Conservation (phyloP, 64 coral and sea anemone species). For the Acropora tenuis region DNA sequence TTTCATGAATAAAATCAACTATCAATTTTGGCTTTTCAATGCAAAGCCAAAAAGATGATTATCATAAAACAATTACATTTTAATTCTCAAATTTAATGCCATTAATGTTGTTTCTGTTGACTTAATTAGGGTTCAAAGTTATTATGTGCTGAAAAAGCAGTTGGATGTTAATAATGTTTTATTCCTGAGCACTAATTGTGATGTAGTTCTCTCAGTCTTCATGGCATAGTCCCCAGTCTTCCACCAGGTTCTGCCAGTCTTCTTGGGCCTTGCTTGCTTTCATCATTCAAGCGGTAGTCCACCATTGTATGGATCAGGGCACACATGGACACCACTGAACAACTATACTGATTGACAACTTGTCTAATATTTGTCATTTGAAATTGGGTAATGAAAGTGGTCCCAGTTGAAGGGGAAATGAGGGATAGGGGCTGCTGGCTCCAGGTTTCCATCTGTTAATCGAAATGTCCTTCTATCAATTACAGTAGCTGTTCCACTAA, state of each 20-base stretch:
- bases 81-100: too few relatives aligned
- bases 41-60: too few relatives aligned
- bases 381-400: neutral
- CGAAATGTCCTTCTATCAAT: neutral
- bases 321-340: slow-evolving; percentile 32
- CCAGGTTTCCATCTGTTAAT: neutral
- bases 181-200: neutral
- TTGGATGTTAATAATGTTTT: neutral
- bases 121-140: too few relatives aligned
- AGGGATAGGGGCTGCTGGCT: neutral
- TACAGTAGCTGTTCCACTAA: slow-evolving; percentile 22
- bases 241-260: slow-evolving; percentile 20
- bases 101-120: too few relatives aligned
- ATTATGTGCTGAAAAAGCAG: too few relatives aligned
- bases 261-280: slow-evolving; percentile 7
- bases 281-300: slow-evolving; percentile 24
- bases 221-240: neutral
- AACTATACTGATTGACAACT: slow-evolving; percentile 15
- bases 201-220: neutral
- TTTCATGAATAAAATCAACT: too few relatives aligned
- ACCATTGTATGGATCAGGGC: slow-evolving; percentile 23
- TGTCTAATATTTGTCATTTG: neutral
- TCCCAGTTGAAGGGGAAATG: neutral
- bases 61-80: too few relatives aligned
- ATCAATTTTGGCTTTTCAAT: too few relatives aligned